Evolutionary conservation across 2,113 vertebrate species (phyloP).

Genomic region (Morphnarchus princeps): DNA sequence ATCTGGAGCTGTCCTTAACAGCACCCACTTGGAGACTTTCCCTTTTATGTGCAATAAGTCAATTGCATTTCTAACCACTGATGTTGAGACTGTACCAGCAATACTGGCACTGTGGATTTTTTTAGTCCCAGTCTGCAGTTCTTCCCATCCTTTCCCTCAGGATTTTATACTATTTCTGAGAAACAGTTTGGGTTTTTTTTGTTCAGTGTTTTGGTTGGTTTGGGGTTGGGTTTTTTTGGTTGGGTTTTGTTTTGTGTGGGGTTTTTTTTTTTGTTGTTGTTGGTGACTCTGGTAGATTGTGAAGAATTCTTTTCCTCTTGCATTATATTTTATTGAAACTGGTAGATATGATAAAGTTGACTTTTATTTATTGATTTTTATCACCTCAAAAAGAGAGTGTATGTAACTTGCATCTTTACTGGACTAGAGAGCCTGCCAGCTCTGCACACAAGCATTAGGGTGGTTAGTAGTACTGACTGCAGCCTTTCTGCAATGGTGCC

Average conservation of each 20-base stretch:
- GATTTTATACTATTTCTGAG: neutral
- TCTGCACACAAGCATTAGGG: fast-evolving
- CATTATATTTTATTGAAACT: neutral
- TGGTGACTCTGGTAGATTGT: neutral
- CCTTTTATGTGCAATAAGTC: neutral
- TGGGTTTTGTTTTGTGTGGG: no score
- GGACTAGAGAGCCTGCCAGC: no score
- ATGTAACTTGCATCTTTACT: neutral
- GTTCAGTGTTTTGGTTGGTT: neutral
- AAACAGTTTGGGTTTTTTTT: neutral
- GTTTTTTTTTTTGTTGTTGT: neutral
- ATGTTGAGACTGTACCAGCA: neutral
- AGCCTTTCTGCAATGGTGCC: neutral
- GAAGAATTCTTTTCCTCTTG: neutral
- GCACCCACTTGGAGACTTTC: neutral
- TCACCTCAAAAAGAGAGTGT: neutral
- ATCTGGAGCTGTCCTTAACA: neutral
- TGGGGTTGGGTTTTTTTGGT: no score
- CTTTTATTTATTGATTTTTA: neutral
- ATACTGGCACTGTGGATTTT: neutral
- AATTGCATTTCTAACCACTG: neutral
- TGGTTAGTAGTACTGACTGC: neutral
- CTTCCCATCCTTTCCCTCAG: neutral
- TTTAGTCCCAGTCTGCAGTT: neutral
- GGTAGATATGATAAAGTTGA: neutral